Evolutionary conservation across 2,797 vertebrate genomes (phyloP), one percentile per base, ranked within the genome.

Genomic region (Squalus acanthias): DNA sequence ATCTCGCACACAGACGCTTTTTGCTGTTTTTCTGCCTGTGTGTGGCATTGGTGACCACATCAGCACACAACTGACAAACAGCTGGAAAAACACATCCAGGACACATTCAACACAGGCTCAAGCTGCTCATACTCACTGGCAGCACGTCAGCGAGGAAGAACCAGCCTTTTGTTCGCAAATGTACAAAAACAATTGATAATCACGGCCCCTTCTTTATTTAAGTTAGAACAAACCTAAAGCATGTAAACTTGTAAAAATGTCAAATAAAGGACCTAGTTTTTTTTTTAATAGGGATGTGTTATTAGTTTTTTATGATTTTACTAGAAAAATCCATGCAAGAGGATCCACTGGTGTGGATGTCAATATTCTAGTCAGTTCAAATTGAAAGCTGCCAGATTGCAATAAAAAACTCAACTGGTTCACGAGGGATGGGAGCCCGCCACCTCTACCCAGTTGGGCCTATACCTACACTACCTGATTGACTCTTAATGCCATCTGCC

Each of bases 41-140:
- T 91, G 88, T 93, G 91, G 91, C 63, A 93, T 93, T 93, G 69
- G 63, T 93, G 91, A 10, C n/a, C 63, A 69, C 91, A 93, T 93
- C 65, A 69, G n/a, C 24, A 93, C n/a, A 93, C n/a, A 93, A 39
- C 91, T 93, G 91, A 69, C 63, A 93, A 67, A 63, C 88, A 91
- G 88, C 29, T 65, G 88, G 88, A 65, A n/a, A 69, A 67, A 46
- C n/a, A 69, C 91, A 93, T 93, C 39, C 63, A 39, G 65, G 17
- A 46, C n/a, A 20, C 0, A 3, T 69, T 46, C 82, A n/a, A n/a
- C n/a, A n/a, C n/a, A n/a, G n/a, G n/a, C n/a, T n/a, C n/a, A 85
- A 85, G n/a, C 39, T 69, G 65, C 65, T 46, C 91, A 5, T 69
- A 24, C 39, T 46, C 65, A 69, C 91, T 93, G 8, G n/a, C n/a